These are phyloP conservation scores for Metopolophium dirhodum DNA, from an alignment of 1,140 invertebrate genomes.

Conservation along the genomic window DNA sequence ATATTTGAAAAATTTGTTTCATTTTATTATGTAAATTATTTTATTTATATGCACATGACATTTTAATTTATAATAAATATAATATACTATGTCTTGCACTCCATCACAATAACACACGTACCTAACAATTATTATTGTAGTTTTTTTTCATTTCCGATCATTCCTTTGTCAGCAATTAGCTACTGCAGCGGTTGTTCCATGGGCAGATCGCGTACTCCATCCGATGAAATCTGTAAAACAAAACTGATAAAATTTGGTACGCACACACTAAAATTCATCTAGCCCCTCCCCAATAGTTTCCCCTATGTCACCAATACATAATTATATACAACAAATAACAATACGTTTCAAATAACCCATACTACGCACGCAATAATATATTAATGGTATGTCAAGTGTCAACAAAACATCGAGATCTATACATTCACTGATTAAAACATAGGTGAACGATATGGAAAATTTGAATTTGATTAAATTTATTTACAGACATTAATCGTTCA, in stretches of 20 bases:
- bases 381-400: too few species aligned
- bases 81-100: neutral
- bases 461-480: neutral
- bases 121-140: too few species aligned
- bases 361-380: neutral
- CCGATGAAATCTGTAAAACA: constrained; percentile 45
- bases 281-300: neutral
- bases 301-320: neutral
- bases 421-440: neutral
- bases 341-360: neutral
- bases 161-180: neutral
- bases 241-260: neutral
- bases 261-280: neutral
- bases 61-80: neutral
- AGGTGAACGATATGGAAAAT: neutral
- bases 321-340: neutral
- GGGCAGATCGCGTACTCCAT: constrained; percentile 31
- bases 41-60: neutral
- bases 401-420: too few species aligned
- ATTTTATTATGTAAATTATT: neutral
- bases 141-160: neutral
- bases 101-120: neutral
- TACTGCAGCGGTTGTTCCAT: neutral
- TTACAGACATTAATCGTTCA: too few species aligned
- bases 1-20: neutral